A percentile compares a stretch with the other conserved stretches of the same genome.
Evolutionary conservation across 2,797 vertebrate genomes (phyloP).

Genomic region (Pelodytes ibericus): DNA sequence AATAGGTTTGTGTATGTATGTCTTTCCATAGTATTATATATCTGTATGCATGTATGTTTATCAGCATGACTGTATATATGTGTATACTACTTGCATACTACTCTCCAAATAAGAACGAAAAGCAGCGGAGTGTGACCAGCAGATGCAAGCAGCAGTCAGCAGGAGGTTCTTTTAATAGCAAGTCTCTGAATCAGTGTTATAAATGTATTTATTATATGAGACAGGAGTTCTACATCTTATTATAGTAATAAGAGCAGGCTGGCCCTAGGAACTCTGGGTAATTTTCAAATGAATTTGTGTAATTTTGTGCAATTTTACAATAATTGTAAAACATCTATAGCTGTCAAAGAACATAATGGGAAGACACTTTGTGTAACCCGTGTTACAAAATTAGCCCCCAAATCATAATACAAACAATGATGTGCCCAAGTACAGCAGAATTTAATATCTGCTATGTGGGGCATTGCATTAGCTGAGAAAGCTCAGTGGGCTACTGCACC

Average conservation of each 20-base stretch:
- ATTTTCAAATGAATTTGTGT: background rate
- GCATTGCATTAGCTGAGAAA: too few species aligned
- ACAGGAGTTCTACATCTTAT: background rate
- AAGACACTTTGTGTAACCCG: too few species aligned
- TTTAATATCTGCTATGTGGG: too few species aligned
- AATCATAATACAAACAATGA: too few species aligned
- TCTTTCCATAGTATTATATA: too few species aligned
- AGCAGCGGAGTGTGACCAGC: background rate
- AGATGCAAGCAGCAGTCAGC: background rate
- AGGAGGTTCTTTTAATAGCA: background rate
- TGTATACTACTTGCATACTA: background rate
- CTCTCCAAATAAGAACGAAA: background rate
- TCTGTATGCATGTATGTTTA: background rate
- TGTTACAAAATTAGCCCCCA: too few species aligned
- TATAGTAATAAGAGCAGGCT: background rate
- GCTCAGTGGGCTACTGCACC: too few species aligned
- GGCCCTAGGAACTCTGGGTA: background rate
- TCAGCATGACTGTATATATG: background rate
- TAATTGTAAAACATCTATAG: too few species aligned
- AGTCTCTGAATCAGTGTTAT: background rate
- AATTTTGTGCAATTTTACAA: background rate
- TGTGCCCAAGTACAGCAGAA: too few species aligned
- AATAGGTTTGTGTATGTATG: background rate
- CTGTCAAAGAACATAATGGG: too few species aligned
- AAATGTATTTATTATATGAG: slow-evolving; percentile 2